A percentile compares a stretch with the other conserved stretches of the same genome.
These are phyloP conservation scores for Coilia nasus DNA, from an alignment of 2,797 vertebrate genomes.

Conservation along the genomic window DNA sequence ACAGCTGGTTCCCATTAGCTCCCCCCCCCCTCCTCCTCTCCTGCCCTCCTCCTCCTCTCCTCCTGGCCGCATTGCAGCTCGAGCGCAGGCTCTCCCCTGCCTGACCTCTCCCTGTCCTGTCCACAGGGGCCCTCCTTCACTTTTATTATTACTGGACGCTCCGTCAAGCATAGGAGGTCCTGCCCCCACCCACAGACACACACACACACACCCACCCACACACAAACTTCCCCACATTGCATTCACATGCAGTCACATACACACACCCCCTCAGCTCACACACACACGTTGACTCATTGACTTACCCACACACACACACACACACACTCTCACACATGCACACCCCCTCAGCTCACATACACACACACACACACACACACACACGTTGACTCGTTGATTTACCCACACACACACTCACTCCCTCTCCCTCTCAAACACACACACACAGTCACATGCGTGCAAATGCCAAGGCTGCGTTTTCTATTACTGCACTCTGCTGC, in stretches of 20 bases:
- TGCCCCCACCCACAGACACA: constrained; percentile 7
- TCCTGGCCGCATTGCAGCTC: constrained; percentile 29
- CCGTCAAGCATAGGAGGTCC: constrained; percentile 34
- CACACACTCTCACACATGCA: neutral
- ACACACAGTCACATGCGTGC: neutral
- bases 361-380: neutral
- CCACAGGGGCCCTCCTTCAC: constrained; percentile 54
- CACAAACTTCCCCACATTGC: constrained; percentile 11
- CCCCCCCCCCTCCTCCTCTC: constrained; percentile 56
- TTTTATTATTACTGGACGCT: constrained; percentile 55
- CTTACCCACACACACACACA: neutral
- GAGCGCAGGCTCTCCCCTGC: constrained; percentile 37
- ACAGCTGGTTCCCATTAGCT: constrained; percentile 83
- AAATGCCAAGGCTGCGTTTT: neutral
- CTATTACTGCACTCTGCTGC: neutral
- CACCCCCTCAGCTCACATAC: neutral
- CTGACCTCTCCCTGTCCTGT: constrained; percentile 69
- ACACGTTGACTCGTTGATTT: constrained; percentile 42
- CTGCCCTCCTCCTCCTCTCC: constrained; percentile 43
- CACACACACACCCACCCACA: neutral
- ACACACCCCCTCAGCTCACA: neutral
- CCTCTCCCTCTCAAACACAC: too few relatives aligned
- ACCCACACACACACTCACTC: constrained; percentile 10
- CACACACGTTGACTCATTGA: neutral
- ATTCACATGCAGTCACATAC: neutral